Base-by-base conservation (phyloP, 2,888 invertebrate genomes). In the Oasisia sp. region DNA sequence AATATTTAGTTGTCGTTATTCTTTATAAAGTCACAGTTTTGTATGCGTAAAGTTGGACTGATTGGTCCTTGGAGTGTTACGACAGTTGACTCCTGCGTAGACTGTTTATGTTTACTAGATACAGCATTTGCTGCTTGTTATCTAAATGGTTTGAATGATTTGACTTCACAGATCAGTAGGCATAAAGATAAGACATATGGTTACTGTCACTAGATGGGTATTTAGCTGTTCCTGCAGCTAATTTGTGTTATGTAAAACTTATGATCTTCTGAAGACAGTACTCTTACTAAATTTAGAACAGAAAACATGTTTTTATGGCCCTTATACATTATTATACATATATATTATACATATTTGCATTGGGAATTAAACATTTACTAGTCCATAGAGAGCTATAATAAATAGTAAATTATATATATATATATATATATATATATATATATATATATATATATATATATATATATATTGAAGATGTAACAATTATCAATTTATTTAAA, bases 61-160 rank as follows among this genome's bases (percentile, higher is more conserved):
- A 38, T 38, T 38, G n/a, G n/a, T n/a, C n/a, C n/a, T n/a, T n/a
- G 38, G 38, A 50, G 50, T 5, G 9, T 50, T 50, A 12, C 50
- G 1, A 50, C 50, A 74, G 74, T 19, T 74, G 14, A 74, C 7
- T 27, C 74, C 74, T 7, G 27, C 27, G 14, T 74, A 19, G 14
- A n/a, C 74, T 74, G 74, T 74, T 74, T 74, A 74, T 74, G 74
- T 74, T 74, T 74, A 74, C 27, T 19, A 74, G 74, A 74, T 74
- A 74, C n/a, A 74, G 74, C n/a, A 7, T 74, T 74, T 74, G 27
- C 27, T 74, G 27, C 74, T 74, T 74, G 3, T 74, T 74, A 74
- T 74, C 74, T 74, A 19, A 2, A 7, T 74, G 7, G 74, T 56
- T 56, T 74, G 5, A 74, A 74, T 74, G 27, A 74, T 74, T 74